These are phyloP conservation scores for Pseudochirops cupreus DNA, from an alignment of 2,797 vertebrate genomes.

Conservation along the genomic window DNA sequence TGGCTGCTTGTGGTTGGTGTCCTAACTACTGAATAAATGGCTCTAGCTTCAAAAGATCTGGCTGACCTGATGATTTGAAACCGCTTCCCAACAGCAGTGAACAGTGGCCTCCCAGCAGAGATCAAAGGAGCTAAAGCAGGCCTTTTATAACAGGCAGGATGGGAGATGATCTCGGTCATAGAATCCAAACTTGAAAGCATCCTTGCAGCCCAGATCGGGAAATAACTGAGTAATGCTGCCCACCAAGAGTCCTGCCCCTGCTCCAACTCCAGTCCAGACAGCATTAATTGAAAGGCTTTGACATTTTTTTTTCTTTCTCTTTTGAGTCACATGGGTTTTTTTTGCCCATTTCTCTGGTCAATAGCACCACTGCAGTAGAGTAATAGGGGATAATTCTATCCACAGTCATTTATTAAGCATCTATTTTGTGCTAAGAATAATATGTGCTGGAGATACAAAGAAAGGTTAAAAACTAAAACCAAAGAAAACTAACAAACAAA, in stretches of 20 bases:
- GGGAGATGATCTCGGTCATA: slow-evolving; percentile 30
- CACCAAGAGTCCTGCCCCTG: background rate
- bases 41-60: slow-evolving; percentile 77
- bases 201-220: background rate
- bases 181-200: slow-evolving; percentile 49
- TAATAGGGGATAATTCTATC: background rate
- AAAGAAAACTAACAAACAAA: background rate
- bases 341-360: slow-evolving; percentile 17
- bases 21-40: slow-evolving; percentile 76
- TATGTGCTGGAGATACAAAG: background rate
- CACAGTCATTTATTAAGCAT: background rate
- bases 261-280: background rate
- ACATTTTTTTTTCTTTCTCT: background rate
- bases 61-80: slow-evolving; percentile 78
- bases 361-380: background rate
- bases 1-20: slow-evolving; percentile 73
- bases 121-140: slow-evolving; percentile 69
- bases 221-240: slow-evolving; percentile 5
- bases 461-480: background rate
- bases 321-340: background rate
- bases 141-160: slow-evolving; percentile 58
- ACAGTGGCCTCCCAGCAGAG: slow-evolving; percentile 63
- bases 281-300: background rate
- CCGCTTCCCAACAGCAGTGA: slow-evolving; percentile 68
- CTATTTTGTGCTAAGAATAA: background rate